Evolutionary conservation across 1,140 invertebrate genomes (phyloP), one percentile per base, ranked within the genome.

Genomic region (Drosophila virilis): DNA sequence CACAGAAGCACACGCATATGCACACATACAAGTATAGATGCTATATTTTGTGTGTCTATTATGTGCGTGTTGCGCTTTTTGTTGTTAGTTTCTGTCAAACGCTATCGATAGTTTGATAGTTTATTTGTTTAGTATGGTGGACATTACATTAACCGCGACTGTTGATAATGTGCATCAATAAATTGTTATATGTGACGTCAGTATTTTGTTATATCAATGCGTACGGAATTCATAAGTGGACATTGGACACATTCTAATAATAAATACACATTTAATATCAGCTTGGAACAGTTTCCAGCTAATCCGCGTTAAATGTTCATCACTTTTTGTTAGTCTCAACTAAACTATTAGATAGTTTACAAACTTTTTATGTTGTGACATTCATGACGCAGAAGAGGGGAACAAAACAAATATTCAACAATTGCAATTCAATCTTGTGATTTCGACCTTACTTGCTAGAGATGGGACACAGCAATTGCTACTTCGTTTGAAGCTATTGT

Each of bases 1-100:
- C 37, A 51, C 33, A 54, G 33, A 32, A 10, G 37, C 22, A 45
- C 50, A 50, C 48, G 15, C 42, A 54, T 40, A 67, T 40, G 38
- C 46, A 50, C 51, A 28, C 12, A 45, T 50, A 57, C 15, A 58
- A 33, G 33, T 46, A 45, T 28, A 7, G 12, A 45, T 59, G 32
- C 57, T 59, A 35, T 46, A 59, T 64, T 75, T 69, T 57, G 40
- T 72, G 66, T 75, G 45, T 75, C 67, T 64, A 70, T 71, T 75
- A 64, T 62, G 58, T 70, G 66, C 50, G 71, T 74, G 72, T 51
- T 64, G 59, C 45, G 38, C 54, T 52, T 75, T 46, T 71, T 70
- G 72, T 75, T 75, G 54, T 71, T 58, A 64, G 58, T 75, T 74
- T 32, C 45, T 13, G 22, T 12, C 8, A 32, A 35, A 5, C 35